Evolutionary conservation across 2,797 vertebrate species (phyloP).

Genomic region (Pangasius krempfi): DNA sequence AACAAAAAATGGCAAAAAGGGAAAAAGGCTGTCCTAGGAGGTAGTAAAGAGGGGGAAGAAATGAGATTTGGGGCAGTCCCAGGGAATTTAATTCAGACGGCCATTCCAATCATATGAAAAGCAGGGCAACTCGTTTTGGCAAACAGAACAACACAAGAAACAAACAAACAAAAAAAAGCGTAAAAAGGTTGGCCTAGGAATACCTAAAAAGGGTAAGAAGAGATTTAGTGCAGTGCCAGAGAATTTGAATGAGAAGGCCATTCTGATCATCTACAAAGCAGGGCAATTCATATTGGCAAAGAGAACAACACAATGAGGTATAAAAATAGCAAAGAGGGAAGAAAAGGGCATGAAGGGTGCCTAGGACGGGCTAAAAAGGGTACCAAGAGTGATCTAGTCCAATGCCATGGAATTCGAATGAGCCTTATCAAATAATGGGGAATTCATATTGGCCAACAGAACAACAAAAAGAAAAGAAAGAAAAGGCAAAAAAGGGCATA

Average conservation of each 20-base stretch:
- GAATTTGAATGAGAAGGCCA: conserved; percentile 40
- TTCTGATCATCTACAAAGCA: conserved; percentile 31
- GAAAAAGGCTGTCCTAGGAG: conserved; percentile 32
- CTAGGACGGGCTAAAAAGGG: conserved; percentile 11
- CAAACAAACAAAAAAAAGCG: conserved; percentile 28
- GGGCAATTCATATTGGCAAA: conserved; percentile 27
- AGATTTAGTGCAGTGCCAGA: conserved; percentile 34
- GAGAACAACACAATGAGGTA: conserved; percentile 15
- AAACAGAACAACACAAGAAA: conserved; percentile 37
- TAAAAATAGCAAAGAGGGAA: neutral
- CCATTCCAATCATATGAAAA: conserved; percentile 63
- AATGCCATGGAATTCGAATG: neutral
- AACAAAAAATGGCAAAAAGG: conserved; percentile 31
- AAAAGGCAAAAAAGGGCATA: conserved; percentile 13
- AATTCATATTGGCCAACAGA: neutral
- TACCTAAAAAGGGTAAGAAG: conserved; percentile 43
- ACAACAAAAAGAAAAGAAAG: neutral
- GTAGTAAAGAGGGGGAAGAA: conserved; percentile 7
- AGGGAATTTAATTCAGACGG: conserved; percentile 60
- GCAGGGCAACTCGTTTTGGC: conserved; percentile 62
- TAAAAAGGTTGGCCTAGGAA: conserved; percentile 60
- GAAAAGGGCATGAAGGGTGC: conserved; percentile 9
- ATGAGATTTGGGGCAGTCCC: conserved; percentile 58
- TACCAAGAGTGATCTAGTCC: conserved; percentile 22
- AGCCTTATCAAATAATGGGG: neutral